These are phyloP conservation scores for Metellina segmentata DNA, from an alignment of 2,888 invertebrate species.

Conservation along the genomic window DNA sequence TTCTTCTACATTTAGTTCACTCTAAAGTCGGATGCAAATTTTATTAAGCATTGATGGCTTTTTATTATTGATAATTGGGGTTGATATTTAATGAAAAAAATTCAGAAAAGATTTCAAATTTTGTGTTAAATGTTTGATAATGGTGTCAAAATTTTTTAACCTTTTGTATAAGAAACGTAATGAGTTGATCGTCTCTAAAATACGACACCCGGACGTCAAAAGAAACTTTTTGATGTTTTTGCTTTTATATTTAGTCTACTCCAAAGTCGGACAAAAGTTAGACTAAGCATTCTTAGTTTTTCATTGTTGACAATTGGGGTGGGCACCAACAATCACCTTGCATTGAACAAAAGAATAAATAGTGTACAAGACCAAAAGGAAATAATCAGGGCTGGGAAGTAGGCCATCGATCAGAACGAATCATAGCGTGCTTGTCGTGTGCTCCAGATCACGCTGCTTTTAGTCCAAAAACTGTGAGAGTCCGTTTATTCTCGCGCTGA, in stretches of 20 bases:
- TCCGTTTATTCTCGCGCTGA: neutral
- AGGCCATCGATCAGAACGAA: constrained; percentile 33
- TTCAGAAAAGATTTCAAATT: no score
- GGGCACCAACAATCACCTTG: neutral
- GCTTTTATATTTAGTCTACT: no score
- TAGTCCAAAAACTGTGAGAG: neutral
- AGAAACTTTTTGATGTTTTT: no score
- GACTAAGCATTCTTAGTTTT: neutral
- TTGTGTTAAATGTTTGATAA: no score
- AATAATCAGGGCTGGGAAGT: constrained; percentile 14
- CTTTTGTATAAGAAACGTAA: no score
- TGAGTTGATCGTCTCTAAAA: no score
- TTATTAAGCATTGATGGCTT: neutral
- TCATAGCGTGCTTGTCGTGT: constrained; percentile 21
- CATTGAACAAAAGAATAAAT: neutral
- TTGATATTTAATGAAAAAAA: no score
- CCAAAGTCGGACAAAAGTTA: no score
- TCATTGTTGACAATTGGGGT: neutral
- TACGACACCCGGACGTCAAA: no score
- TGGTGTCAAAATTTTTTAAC: no score
- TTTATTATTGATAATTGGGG: neutral
- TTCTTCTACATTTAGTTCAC: no score
- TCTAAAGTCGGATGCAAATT: no score
- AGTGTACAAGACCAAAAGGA: neutral
- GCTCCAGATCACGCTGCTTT: constrained; percentile 19